These are phyloP conservation scores for Lucilia cuprina DNA, from an alignment of 1,140 invertebrate genomes.

Conservation along the genomic window DNA sequence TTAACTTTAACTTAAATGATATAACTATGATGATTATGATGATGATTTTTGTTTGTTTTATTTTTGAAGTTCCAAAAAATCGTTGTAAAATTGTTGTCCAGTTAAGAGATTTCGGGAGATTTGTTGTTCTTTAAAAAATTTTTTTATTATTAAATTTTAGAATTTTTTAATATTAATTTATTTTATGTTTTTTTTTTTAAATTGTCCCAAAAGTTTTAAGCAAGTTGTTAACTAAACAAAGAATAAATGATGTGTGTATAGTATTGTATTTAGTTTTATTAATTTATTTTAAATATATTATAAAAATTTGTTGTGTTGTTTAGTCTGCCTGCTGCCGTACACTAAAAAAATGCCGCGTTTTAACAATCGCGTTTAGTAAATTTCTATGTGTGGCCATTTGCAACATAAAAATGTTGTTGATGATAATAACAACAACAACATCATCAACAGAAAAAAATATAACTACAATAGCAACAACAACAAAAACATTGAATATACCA, in stretches of 20 bases:
- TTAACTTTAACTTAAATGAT: background rate
- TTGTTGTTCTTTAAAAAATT: background rate
- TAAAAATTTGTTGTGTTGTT: conserved; percentile 25
- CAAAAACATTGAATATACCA: conserved; percentile 9
- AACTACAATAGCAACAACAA: conserved; percentile 14
- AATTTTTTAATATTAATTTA: background rate
- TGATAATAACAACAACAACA: conserved; percentile 19
- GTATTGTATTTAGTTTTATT: conserved; percentile 18
- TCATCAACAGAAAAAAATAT: background rate
- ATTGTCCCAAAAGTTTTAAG: background rate
- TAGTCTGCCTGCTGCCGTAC: conserved; percentile 34
- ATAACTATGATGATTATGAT: too few species aligned
- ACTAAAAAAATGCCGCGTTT: conserved; percentile 35
- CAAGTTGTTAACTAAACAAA: conserved; percentile 16
- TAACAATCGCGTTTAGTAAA: conserved; percentile 33
- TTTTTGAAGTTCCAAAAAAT: background rate
- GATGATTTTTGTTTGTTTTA: background rate
- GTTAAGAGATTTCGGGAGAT: too few species aligned
- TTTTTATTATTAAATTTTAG: background rate
- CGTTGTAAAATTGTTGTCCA: background rate
- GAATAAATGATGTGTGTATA: conserved; percentile 13
- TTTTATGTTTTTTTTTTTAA: background rate
- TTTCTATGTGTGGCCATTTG: conserved; percentile 31
- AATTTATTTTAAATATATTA: conserved; percentile 27
- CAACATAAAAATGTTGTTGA: conserved; percentile 31